These are phyloP conservation scores for Cladopsammia gracilis DNA, from an alignment of 64 coral and sea anemone species.

Conservation along the genomic window DNA sequence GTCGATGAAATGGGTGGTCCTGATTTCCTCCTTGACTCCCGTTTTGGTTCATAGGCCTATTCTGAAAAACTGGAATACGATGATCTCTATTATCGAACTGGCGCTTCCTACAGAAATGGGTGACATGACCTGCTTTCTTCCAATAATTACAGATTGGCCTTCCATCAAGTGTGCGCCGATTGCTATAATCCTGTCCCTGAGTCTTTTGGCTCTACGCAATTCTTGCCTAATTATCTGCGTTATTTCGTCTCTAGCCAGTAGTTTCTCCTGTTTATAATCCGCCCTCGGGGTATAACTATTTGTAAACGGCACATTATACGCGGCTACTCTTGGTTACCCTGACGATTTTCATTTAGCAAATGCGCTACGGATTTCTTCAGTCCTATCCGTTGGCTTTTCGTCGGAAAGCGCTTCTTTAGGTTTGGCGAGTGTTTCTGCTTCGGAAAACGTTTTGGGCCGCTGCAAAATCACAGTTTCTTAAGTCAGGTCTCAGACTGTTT, in stretches of 20 bases:
- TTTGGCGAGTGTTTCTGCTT: too few species aligned
- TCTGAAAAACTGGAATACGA: not conserved
- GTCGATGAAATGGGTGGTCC: not conserved
- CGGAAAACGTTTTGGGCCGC: too few species aligned
- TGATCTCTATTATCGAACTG: not conserved
- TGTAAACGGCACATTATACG: not conserved
- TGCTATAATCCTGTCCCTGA: not conserved
- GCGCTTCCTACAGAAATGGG: not conserved
- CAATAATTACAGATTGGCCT: not conserved
- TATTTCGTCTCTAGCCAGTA: not conserved
- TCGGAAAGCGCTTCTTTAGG: not conserved
- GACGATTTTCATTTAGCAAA: not conserved
- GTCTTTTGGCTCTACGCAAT: not conserved
- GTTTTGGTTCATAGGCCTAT: not conserved
- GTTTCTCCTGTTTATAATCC: not conserved
- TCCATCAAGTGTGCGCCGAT: not conserved
- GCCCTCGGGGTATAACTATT: not conserved
- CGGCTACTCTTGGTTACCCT: not conserved
- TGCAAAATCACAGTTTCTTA: constrained; percentile 6
- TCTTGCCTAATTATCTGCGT: not conserved
- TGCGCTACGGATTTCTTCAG: not conserved
- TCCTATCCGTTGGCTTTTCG: not conserved
- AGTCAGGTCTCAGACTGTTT: not conserved
- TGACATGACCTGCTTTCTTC: not conserved
- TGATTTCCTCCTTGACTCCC: not conserved